Conservation (phyloP, 1,140 invertebrate species). For the Campoletis sonorensis region DNA sequence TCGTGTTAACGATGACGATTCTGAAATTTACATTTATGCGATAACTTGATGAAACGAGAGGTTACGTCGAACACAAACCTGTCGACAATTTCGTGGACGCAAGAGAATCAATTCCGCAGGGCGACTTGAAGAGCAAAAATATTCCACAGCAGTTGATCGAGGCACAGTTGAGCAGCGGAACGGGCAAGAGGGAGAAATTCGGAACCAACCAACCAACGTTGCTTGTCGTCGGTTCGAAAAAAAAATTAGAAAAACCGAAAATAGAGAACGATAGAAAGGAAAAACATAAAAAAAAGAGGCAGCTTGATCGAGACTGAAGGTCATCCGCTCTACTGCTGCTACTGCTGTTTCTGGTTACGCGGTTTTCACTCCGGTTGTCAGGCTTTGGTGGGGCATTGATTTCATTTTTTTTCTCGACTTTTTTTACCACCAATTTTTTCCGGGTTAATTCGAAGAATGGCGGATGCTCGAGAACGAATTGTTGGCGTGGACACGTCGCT, state of each 20-base stretch:
- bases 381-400: neutral
- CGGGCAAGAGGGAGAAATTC: neutral
- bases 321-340: constrained; percentile 24
- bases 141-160: neutral
- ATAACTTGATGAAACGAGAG: no score
- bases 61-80: no score
- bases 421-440: constrained; percentile 27
- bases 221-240: neutral
- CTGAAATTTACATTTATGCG: no score
- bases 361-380: constrained; percentile 29
- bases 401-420: constrained; percentile 25
- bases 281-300: constrained; percentile 20
- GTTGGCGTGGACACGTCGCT: constrained; percentile 26
- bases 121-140: neutral
- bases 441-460: constrained; percentile 42
- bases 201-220: neutral
- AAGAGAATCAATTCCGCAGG: neutral
- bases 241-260: neutral
- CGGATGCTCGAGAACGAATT: constrained; percentile 15
- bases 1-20: no score
- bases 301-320: constrained; percentile 27
- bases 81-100: neutral
- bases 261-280: neutral
- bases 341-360: constrained; percentile 33
- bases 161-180: neutral